Evolutionary conservation across 2,888 invertebrate genomes (phyloP).

Genomic region (Leptopilina myrica): DNA sequence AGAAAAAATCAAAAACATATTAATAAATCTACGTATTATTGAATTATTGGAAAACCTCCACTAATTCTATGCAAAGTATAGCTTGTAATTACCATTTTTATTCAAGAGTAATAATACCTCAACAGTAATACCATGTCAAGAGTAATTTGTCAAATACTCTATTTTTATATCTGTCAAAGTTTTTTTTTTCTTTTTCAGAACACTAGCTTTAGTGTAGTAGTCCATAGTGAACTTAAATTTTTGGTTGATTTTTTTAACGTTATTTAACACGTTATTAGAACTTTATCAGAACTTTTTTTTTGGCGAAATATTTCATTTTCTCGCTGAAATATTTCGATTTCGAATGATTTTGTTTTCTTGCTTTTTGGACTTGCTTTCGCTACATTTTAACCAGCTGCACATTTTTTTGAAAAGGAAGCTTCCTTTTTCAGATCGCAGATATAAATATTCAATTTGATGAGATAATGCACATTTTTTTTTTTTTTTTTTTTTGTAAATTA

Average conservation of each 20-base stretch:
- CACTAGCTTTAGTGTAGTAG: background rate
- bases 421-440: too few species aligned
- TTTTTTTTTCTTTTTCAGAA: constrained; percentile 1
- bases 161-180: background rate
- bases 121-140: constrained; percentile 19
- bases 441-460: too few species aligned
- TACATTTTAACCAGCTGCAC: too few species aligned
- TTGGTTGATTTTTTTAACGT: background rate
- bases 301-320: too few species aligned
- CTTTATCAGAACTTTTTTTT: too few species aligned
- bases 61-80: constrained; percentile 96
- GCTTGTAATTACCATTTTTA: constrained; percentile 81
- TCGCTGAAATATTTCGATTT: too few species aligned
- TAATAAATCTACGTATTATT: constrained; percentile 71
- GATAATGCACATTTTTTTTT: background rate
- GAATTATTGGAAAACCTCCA: constrained; percentile 88
- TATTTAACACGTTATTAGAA: too few species aligned
- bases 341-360: too few species aligned
- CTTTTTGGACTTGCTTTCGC: too few species aligned
- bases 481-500: background rate
- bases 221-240: background rate
- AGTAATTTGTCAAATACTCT: constrained; percentile 11
- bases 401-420: too few species aligned
- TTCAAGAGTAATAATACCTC: constrained; percentile 33
- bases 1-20: constrained; percentile 65